Conservation (phyloP, 2,113 vertebrate species). For the Suricata suricatta region DNA sequence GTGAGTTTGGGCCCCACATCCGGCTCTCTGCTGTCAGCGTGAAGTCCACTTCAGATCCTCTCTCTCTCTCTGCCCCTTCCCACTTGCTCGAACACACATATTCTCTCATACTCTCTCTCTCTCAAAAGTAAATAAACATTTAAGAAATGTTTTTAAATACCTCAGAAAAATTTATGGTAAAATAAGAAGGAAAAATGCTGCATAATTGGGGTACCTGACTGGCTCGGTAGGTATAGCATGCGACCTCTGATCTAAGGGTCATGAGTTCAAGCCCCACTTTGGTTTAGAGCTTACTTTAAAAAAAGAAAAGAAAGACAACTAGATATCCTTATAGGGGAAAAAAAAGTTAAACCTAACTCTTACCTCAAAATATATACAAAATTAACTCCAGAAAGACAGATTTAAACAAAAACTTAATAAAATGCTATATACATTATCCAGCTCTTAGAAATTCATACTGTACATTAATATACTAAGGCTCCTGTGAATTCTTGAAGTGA, state of each 20-base stretch:
- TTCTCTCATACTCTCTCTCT: too few species aligned
- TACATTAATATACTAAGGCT: background rate
- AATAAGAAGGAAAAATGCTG: slow-evolving; percentile 40
- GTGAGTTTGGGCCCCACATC: too few species aligned
- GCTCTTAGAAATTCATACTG: background rate
- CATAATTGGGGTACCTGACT: background rate
- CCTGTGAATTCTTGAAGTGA: background rate
- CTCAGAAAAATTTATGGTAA: background rate
- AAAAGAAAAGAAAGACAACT: background rate
- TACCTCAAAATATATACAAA: background rate
- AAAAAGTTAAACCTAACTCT: background rate
- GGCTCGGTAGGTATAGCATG: background rate
- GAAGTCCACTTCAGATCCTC: too few species aligned
- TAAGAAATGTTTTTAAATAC: background rate
- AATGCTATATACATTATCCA: background rate
- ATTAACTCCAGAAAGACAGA: background rate
- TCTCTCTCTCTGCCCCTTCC: too few species aligned
- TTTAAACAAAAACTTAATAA: background rate
- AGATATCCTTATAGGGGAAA: background rate
- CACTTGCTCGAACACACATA: too few species aligned
- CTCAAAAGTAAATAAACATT: too few species aligned
- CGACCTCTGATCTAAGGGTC: background rate
- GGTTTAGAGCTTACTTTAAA: background rate
- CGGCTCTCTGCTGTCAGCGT: too few species aligned
- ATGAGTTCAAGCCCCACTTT: background rate